phyloP scores from a whole-genome alignment of 2,888 invertebrate genomes.

The Zhuqinia jingwanae region DNA sequence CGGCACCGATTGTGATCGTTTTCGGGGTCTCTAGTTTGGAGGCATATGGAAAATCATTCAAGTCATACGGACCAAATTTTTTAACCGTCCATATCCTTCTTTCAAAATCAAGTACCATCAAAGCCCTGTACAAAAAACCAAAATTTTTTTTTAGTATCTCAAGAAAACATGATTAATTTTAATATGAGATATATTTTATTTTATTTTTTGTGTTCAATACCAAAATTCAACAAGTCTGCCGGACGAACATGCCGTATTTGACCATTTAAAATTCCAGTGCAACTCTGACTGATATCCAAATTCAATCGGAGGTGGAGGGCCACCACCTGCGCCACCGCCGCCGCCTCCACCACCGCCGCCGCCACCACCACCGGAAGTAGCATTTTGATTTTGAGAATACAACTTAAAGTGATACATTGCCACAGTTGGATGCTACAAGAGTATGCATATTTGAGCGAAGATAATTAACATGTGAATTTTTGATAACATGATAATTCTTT shows the following conservation, averaged over 20 bases:
- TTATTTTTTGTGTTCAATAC: conserved; percentile 5
- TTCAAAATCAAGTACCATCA: conserved; percentile 66
- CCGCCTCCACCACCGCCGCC: not conserved
- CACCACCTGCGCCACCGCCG: not conserved
- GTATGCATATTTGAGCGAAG: not conserved
- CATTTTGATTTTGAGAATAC: no score
- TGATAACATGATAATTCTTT: not conserved
- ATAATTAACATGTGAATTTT: not conserved
- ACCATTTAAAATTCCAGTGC: conserved; percentile 69
- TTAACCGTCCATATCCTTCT: conserved; percentile 52
- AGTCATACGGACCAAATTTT: conserved; percentile 68
- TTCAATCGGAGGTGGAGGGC: not conserved
- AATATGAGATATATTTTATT: not conserved
- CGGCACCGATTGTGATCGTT: not conserved
- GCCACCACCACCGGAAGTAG: no score
- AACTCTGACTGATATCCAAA: conserved; percentile 48
- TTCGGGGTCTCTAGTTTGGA: conserved; percentile 32
- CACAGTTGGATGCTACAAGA: conserved; percentile 63
- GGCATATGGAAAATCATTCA: conserved; percentile 18
- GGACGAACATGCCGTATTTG: conserved; percentile 43
- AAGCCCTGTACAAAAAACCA: conserved; percentile 45
- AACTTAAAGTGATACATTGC: conserved; percentile 56
- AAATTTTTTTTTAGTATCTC: not conserved
- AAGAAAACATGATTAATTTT: not conserved
- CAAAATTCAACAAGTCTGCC: conserved; percentile 61